phyloP scores from a whole-genome alignment of 2,888 invertebrate genomes.

The Synergus gifuensis region DNA sequence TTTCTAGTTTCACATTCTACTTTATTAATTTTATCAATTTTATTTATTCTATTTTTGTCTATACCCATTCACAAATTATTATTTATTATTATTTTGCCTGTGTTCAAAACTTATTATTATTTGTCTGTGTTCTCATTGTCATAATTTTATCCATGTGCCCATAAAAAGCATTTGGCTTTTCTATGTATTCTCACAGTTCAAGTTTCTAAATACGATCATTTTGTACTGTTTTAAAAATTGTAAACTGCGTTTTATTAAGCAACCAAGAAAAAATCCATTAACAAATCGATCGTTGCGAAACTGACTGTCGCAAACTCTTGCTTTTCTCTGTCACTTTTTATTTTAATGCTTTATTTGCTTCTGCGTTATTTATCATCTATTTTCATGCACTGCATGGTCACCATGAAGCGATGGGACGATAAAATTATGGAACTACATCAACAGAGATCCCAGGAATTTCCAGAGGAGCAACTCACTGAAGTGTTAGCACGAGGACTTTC shows the following conservation, averaged over 20 bases:
- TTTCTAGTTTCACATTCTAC: neutral
- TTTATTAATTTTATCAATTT: neutral
- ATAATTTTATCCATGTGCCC: neutral
- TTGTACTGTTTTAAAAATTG: neutral
- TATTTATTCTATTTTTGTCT: neutral
- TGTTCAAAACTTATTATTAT: constrained; percentile 2
- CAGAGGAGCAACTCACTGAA: constrained; percentile 76
- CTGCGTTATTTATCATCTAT: constrained; percentile 72
- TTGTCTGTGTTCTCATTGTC: neutral
- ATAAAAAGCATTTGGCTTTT: constrained; percentile 2
- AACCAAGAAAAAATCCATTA: neutral
- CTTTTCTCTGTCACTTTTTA: constrained; percentile 44
- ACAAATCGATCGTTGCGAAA: neutral
- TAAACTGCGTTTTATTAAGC: neutral
- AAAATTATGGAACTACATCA: constrained; percentile 74
- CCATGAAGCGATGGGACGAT: constrained; percentile 75
- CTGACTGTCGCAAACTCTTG: neutral
- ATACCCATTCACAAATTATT: constrained; percentile 1
- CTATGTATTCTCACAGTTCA: neutral
- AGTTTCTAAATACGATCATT: neutral
- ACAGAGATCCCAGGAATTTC: constrained; percentile 71
- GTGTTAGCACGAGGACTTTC: constrained; percentile 68
- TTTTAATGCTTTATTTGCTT: constrained; percentile 64
- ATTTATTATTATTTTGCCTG: neutral
- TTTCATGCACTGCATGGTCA: constrained; percentile 76